Evolutionary conservation across 2,888 invertebrate genomes (phyloP).

Genomic region (Leucophenga montana): DNA sequence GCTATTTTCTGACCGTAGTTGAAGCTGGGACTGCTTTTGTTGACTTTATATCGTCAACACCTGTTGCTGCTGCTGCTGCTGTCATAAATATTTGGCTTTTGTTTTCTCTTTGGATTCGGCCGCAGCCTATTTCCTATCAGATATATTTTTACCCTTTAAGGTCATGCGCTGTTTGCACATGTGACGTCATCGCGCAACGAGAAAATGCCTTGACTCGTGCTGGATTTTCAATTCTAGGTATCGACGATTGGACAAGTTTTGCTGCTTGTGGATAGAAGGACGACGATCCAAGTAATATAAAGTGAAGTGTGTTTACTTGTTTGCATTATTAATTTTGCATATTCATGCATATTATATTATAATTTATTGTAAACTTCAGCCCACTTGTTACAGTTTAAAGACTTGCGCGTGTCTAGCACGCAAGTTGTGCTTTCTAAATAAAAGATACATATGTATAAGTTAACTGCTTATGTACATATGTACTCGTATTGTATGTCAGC

Average conservation of each 20-base stretch:
- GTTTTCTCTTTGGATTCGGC: not conserved
- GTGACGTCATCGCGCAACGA: constrained; percentile 5
- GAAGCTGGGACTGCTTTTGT: not conserved
- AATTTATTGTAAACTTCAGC: not conserved
- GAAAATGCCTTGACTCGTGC: constrained; percentile 9
- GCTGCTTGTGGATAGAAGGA: not conserved
- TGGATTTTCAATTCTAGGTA: not conserved
- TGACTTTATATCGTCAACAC: not conserved
- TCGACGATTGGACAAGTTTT: not conserved
- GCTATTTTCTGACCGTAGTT: not conserved
- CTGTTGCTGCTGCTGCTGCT: constrained; percentile 7
- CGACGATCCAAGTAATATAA: not conserved
- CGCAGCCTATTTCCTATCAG: not conserved
- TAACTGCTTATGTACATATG: too few relatives aligned
- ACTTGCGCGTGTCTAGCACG: not conserved
- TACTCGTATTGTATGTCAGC: not conserved
- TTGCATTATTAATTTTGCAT: not conserved
- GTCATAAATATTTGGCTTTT: not conserved
- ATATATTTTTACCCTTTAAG: not conserved
- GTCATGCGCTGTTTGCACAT: constrained; percentile 13
- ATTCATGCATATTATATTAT: not conserved
- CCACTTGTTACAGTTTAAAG: not conserved
- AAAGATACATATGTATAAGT: too few relatives aligned
- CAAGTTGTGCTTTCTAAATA: too few relatives aligned
- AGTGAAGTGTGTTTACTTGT: not conserved